A percentile compares a stretch with the other conserved stretches of the same genome.
Conservation (phyloP, 2,113 vertebrate genomes). For the Loxodonta africana region DNA sequence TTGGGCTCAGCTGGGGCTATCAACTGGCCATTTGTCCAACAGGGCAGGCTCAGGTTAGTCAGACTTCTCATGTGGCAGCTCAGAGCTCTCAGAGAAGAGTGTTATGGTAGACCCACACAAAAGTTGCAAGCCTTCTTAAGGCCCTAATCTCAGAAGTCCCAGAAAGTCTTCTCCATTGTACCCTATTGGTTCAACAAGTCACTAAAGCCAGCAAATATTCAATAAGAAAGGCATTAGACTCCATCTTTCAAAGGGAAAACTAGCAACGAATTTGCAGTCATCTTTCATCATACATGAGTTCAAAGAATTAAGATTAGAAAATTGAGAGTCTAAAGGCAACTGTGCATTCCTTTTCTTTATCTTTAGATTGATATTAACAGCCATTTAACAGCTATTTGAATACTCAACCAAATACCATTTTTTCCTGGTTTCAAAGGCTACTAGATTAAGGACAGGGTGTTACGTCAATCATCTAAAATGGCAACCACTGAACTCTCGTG, state of each 20-base stretch:
- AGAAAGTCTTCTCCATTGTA: neutral
- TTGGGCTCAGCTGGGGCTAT: too few relatives aligned
- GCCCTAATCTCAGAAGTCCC: neutral
- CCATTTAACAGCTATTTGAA: neutral
- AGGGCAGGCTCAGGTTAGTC: neutral
- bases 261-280: neutral
- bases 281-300: neutral
- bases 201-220: neutral
- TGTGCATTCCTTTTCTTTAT: neutral
- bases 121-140: neutral
- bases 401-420: neutral
- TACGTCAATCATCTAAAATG: slow-evolving; percentile 23
- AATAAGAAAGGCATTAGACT: neutral
- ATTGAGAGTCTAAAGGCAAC: neutral
- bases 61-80: neutral
- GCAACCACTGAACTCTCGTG: neutral
- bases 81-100: too few relatives aligned
- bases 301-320: neutral
- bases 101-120: neutral
- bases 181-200: neutral
- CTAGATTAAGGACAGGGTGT: neutral
- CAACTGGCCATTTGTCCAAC: neutral
- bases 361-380: neutral
- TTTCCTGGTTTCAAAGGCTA: neutral
- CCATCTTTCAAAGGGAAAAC: neutral